Base-by-base conservation (phyloP, 2,888 invertebrate species). In the Barypeithes pellucidus region DNA sequence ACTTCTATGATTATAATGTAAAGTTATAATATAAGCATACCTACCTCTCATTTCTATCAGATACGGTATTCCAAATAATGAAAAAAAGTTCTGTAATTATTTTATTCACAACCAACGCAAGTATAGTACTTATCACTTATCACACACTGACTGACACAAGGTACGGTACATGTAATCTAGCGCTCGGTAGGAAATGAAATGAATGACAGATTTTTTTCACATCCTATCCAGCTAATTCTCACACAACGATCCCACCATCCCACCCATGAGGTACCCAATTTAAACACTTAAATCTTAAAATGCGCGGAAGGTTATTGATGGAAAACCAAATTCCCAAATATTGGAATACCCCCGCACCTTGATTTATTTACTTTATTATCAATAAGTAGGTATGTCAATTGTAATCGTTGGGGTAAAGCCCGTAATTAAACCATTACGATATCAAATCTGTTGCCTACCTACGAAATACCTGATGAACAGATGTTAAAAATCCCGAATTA, bases 321-420 rank as follows among this genome's bases (percentile, higher is more conserved):
- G 50, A 24, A 50, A 24, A n/a, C 50, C 50, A 22, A 22, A 50
- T 50, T 50, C 50, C 50, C n/a, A 50, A n/a, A 50, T 22, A 12
- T 50, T 24, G 22, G 47, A 22, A 22, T 50, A 50, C n/a, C 50
- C 50, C 3, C n/a, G 22, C 50, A n/a, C 50, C 5, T 16, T 47
- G 18, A 3, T 24, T 50, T 50, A 50, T 50, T 50, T 11, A 50
- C 22, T 22, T 22, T 24, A 50, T 50, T 43, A 43, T 43, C 39
- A 39, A 39, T 39, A 20, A 18, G 18, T 29, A 29, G 29, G 29
- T 29, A 29, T 29, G 29, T 5, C 29, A 29, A 29, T 24, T n/a
- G 5, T 50, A 50, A 22, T 24, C 12, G 24, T 12, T 50, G 11
- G 24, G 50, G 50, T 50, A 24, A 50, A 50, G 50, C 22, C 50